These are phyloP conservation scores for Hycleus cichorii DNA, from an alignment of 1,140 invertebrate genomes.

Conservation along the genomic window DNA sequence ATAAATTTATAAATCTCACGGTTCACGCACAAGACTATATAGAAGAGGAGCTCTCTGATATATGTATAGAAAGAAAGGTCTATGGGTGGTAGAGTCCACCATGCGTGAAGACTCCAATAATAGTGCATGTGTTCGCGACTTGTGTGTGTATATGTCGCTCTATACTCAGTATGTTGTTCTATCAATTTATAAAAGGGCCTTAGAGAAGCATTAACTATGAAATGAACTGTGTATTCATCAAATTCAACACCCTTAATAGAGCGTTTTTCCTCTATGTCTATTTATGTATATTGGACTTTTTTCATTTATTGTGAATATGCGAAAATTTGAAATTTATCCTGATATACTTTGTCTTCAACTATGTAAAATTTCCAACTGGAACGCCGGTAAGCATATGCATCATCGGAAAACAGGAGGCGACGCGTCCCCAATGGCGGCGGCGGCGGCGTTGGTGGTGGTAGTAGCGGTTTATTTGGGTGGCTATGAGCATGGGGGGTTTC, in stretches of 20 bases:
- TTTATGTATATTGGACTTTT: background rate
- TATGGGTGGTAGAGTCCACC: conserved; percentile 25
- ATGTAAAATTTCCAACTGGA: too few relatives aligned
- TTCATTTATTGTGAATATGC: background rate
- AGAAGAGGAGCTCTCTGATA: background rate
- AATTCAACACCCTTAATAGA: background rate
- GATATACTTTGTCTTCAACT: background rate
- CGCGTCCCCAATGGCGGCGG: background rate
- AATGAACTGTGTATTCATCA: conserved; percentile 3
- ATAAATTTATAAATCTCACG: conserved; percentile 41
- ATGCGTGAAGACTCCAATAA: conserved; percentile 33
- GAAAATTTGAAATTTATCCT: background rate
- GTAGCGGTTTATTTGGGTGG: conserved; percentile 29
- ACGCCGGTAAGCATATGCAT: conserved; percentile 9
- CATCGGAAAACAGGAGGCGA: conserved; percentile 1
- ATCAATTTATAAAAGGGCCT: conserved; percentile 27
- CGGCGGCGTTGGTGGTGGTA: conserved; percentile 9
- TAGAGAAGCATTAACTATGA: conserved; percentile 12
- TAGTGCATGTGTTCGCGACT: conserved; percentile 36
- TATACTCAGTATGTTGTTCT: conserved; percentile 30
- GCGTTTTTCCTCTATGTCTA: background rate
- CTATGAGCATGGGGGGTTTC: conserved; percentile 26
- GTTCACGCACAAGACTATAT: conserved; percentile 21
- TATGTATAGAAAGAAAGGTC: conserved; percentile 7
- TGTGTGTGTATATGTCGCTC: conserved; percentile 19